Percentiles rank a stretch among this genome's conserved stretches.
Evolutionary conservation across 2,797 vertebrate genomes (phyloP).

Genomic region (Pogoniulus pusillus): DNA sequence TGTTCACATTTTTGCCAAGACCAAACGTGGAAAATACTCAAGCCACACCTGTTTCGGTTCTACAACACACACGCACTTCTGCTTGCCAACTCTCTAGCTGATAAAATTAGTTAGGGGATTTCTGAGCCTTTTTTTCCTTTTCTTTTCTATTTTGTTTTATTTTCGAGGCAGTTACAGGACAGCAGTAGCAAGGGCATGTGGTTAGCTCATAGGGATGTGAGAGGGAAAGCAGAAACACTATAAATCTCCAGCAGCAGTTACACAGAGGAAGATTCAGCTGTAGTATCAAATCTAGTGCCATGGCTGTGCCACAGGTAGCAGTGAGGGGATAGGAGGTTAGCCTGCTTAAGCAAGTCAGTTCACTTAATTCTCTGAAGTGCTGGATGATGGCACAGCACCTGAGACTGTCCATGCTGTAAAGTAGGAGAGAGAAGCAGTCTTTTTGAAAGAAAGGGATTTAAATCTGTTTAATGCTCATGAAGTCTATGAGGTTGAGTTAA

Average conservation of each 20-base stretch:
- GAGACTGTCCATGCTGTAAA: neutral
- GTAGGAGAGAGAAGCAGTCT: neutral
- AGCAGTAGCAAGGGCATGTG: slow-evolving; percentile 17
- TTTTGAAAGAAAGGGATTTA: neutral
- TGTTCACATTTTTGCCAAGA: slow-evolving; percentile 52
- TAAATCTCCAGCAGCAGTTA: neutral
- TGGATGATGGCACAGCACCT: neutral
- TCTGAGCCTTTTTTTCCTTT: slow-evolving; percentile 49
- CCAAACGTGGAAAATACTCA: slow-evolving; percentile 53
- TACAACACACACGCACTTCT: slow-evolving; percentile 38
- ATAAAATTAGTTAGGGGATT: slow-evolving; percentile 73
- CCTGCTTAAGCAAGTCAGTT: neutral
- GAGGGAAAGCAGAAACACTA: slow-evolving; percentile 67
- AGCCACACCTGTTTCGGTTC: slow-evolving; percentile 33
- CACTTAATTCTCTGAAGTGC: neutral
- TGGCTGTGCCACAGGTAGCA: rapidly evolving
- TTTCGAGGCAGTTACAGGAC: slow-evolving; percentile 44
- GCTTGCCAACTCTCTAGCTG: slow-evolving; percentile 43
- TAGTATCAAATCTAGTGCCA: neutral
- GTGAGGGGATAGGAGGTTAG: neutral
- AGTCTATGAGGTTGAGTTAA: neutral
- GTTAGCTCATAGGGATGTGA: slow-evolving; percentile 67
- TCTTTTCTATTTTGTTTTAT: neutral
- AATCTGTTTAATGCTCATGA: neutral
- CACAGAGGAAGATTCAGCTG: neutral